Percentiles rank a stretch among this genome's conserved stretches.
Evolutionary conservation across 1,140 invertebrate genomes (phyloP).

Genomic region (Drosophila mojavensis): DNA sequence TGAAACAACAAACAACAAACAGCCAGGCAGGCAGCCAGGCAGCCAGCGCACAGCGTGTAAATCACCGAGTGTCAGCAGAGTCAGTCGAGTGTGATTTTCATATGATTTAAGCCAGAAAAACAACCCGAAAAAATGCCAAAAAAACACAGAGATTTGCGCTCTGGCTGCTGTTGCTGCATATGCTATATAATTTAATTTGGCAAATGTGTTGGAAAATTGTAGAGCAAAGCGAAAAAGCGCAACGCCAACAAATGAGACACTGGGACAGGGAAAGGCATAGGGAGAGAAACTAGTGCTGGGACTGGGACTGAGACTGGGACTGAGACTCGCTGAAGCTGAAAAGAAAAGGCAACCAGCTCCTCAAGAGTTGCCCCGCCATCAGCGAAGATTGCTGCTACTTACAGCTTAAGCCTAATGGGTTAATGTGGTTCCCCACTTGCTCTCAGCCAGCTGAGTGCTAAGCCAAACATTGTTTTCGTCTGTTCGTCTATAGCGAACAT

Average conservation of each 20-base stretch:
- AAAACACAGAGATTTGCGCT: constrained; percentile 30
- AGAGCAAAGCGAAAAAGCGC: constrained; percentile 60
- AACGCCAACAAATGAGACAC: constrained; percentile 38
- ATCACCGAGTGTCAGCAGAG: constrained; percentile 71
- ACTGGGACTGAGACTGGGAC: not conserved
- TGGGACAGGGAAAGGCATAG: not conserved
- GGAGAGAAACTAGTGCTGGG: no score
- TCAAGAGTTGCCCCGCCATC: constrained; percentile 6
- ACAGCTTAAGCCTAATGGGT: constrained; percentile 77
- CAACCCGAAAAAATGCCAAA: constrained; percentile 13
- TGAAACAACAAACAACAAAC: constrained; percentile 29
- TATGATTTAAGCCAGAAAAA: constrained; percentile 56
- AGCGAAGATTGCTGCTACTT: constrained; percentile 40
- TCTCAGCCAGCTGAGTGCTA: constrained; percentile 18
- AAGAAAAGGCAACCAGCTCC: constrained; percentile 20
- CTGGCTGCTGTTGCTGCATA: constrained; percentile 35
- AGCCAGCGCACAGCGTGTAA: constrained; percentile 45
- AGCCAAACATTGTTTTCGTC: constrained; percentile 3
- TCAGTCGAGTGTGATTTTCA: constrained; percentile 70
- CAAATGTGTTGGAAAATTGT: constrained; percentile 82
- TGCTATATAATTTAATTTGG: constrained; percentile 76
- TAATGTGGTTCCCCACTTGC: constrained; percentile 74
- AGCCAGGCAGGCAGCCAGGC: constrained; percentile 11
- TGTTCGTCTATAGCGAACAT: constrained; percentile 25
- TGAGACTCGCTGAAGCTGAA: constrained; percentile 30